Evolutionary conservation across 2,797 vertebrate genomes (phyloP), one percentile per base, ranked within the genome.

Genomic region (Melanitta fusca): DNA sequence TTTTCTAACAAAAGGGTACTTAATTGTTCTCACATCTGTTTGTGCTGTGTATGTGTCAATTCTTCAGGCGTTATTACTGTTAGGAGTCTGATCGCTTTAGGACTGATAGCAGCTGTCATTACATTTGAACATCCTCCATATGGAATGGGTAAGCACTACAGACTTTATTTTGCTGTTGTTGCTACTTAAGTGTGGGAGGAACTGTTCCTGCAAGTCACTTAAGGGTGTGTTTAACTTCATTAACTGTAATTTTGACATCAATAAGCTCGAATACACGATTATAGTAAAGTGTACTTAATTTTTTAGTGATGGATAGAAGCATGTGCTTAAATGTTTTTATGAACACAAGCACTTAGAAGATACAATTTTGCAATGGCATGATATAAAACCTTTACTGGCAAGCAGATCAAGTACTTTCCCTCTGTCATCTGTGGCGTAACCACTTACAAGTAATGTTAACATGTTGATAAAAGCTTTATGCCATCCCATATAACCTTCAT

Each of bases 111-210:
- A 41, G 0, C 45, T 53, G 2, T 65, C 2, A 0, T 34, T 49
- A 1, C 1, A 41, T 4, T 14, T 70, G 39, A 39, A 28, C 1
- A 0, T 2, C 1, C 64, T 91, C 58, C 27, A 2, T 10, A 43
- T 6, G 21, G 43, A 72, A 57, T 20, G 60, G 13, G 8, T 32
- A 21, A 70, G 17, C 25, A 41, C 17, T 15, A 3, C 0, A 0
- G 30, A 12, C 18, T 78, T 4, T 54, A n/a, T 74, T 68, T 60
- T 45, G 41, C 17, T 74, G 8, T 17, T 60, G 64, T 49, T 1
- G 2, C 47, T 54, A 2, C 27, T 73, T 38, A 32, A 79, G 25
- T 45, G 56, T 28, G 66, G 2, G 38, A 60, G 36, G 84, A 93
- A 60, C 41, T 43, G 51, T 69, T 87, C 60, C 74, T 57, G 12